phyloP scores from a whole-genome alignment of 2,797 vertebrate species.

The Myiothlypis chrysogaster region DNA sequence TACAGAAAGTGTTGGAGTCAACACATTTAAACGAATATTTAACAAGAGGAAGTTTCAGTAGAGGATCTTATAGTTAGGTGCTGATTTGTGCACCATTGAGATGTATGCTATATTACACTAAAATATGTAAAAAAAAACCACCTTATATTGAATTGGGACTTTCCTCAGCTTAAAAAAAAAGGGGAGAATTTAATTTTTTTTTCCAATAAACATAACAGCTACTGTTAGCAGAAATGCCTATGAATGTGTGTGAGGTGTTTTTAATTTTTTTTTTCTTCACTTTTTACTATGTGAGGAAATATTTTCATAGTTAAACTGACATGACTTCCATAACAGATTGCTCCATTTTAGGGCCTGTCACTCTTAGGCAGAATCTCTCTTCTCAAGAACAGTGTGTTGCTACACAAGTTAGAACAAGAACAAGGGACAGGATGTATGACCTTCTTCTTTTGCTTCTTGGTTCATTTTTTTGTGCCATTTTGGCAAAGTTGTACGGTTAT shows the following conservation, averaged over 20 bases:
- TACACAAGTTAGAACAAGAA: neutral
- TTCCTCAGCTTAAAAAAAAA: neutral
- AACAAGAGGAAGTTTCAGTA: neutral
- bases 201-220: fast-evolving
- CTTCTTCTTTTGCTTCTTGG: neutral
- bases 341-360: neutral
- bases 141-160: neutral
- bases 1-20: neutral
- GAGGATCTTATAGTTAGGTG: neutral
- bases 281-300: neutral
- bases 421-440: neutral
- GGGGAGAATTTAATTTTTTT: fast-evolving
- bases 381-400: neutral
- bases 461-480: neutral
- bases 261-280: neutral
- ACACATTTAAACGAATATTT: neutral
- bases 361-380: neutral
- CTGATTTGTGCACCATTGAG: neutral
- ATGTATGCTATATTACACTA: neutral
- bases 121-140: neutral
- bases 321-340: neutral
- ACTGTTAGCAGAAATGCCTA: neutral
- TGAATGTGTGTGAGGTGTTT: fast-evolving
- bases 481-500: neutral
- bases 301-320: neutral